Conservation (phyloP, 1,140 invertebrate species). For the Pseudomyrmex pallidus region DNA sequence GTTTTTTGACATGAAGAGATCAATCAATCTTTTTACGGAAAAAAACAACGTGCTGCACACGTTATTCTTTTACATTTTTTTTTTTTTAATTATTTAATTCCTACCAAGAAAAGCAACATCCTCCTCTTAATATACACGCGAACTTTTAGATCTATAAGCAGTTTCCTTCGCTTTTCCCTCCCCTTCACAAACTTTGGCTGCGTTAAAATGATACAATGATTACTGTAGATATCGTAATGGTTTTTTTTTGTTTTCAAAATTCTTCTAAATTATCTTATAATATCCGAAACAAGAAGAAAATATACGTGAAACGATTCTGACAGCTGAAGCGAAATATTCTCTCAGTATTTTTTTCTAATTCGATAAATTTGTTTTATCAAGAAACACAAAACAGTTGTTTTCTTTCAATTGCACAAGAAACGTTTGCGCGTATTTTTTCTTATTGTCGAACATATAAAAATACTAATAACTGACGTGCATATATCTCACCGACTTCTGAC, state of each 20-base stretch:
- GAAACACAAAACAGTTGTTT: neutral
- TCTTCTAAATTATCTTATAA: neutral
- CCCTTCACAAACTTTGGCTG: neutral
- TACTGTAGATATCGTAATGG: neutral
- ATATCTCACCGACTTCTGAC: neutral
- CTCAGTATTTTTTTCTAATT: neutral
- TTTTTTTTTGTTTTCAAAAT: neutral
- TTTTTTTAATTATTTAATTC: neutral
- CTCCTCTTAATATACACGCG: neutral
- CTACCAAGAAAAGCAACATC: neutral
- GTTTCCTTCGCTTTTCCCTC: neutral
- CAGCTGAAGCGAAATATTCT: neutral
- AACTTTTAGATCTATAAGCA: neutral
- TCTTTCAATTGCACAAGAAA: neutral
- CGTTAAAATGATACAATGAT: neutral
- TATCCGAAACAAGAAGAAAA: neutral
- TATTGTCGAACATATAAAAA: neutral
- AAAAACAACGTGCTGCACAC: conserved; percentile 12
- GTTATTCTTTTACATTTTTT: neutral
- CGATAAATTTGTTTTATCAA: neutral
- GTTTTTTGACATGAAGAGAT: neutral
- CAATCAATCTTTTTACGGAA: neutral
- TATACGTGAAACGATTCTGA: neutral
- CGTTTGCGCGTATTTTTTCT: conserved; percentile 15
- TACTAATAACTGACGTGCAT: neutral